These are phyloP conservation scores for Actias luna DNA, from an alignment of 2,888 invertebrate species.

Conservation along the genomic window DNA sequence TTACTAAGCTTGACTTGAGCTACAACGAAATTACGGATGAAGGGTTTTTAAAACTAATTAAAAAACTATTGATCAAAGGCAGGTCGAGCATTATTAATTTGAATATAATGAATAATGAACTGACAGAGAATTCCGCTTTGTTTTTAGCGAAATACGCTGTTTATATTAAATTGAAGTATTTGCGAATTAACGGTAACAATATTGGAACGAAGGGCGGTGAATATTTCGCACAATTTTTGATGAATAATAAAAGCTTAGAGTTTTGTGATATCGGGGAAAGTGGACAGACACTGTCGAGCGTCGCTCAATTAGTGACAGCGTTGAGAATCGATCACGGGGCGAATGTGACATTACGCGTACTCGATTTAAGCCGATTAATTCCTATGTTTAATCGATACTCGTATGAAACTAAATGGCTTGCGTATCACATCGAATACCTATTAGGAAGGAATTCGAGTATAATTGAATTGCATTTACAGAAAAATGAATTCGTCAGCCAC, in stretches of 20 bases:
- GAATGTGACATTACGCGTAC: slow-evolving; percentile 56
- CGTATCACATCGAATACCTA: slow-evolving; percentile 72
- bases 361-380: slow-evolving; percentile 64
- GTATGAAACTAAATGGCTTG: slow-evolving; percentile 73
- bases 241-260: slow-evolving; percentile 65
- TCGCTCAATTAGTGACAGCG: slow-evolving; percentile 76
- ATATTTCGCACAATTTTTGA: slow-evolving; percentile 73
- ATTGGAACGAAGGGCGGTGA: slow-evolving; percentile 79
- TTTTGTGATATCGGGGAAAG: slow-evolving; percentile 82
- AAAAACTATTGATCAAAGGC: slow-evolving; percentile 63
- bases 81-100: slow-evolving; percentile 75
- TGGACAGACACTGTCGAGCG: slow-evolving; percentile 78
- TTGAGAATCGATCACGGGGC: slow-evolving; percentile 63
- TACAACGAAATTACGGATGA: slow-evolving; percentile 81
- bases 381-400: slow-evolving; percentile 64
- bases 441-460: slow-evolving; percentile 65
- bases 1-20: slow-evolving; percentile 76
- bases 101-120: slow-evolving; percentile 81
- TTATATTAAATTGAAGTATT: slow-evolving; percentile 67
- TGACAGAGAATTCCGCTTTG: slow-evolving; percentile 66
- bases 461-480: slow-evolving; percentile 81
- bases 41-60: slow-evolving; percentile 69
- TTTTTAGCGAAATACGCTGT: slow-evolving; percentile 57
- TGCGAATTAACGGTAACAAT: slow-evolving; percentile 82
- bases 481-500: slow-evolving; percentile 82